These are phyloP conservation scores for Anguilla rostrata DNA, from an alignment of 2,113 vertebrate species.

Conservation along the genomic window DNA sequence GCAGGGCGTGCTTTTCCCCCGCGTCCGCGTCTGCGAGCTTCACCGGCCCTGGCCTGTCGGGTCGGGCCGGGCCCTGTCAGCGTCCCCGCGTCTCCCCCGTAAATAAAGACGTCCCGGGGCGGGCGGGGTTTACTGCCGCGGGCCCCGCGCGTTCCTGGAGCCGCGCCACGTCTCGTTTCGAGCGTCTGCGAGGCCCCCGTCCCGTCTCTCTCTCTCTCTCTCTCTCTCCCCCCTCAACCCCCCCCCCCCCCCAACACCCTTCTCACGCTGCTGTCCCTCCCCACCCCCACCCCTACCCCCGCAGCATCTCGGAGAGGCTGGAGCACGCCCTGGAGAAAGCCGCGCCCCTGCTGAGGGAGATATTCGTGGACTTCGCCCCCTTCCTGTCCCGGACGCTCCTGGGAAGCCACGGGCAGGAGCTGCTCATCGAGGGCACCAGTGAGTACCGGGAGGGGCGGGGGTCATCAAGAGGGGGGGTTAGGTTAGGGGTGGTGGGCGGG, in stretches of 20 bases:
- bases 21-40: too few species aligned
- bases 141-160: too few species aligned
- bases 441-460: constrained; percentile 57
- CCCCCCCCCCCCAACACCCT: too few species aligned
- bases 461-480: neutral
- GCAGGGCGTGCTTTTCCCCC: too few species aligned
- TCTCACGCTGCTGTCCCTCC: too few species aligned
- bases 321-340: constrained; percentile 93
- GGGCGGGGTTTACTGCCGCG: too few species aligned
- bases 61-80: too few species aligned
- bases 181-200: neutral
- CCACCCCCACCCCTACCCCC: neutral
- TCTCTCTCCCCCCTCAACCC: neutral
- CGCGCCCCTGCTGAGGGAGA: constrained; percentile 91
- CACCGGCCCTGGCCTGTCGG: too few species aligned
- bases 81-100: too few species aligned
- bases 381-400: constrained; percentile 96
- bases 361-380: constrained; percentile 98
- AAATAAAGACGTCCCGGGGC: too few species aligned
- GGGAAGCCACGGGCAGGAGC: constrained; percentile 96
- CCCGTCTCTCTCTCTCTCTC: neutral
- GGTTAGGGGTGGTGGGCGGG: neutral
- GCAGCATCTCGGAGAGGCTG: constrained; percentile 91
- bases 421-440: constrained; percentile 97
- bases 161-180: too few species aligned